Base-by-base conservation (phyloP, 1,140 invertebrate species). In the Papilio aristodemus region DNA sequence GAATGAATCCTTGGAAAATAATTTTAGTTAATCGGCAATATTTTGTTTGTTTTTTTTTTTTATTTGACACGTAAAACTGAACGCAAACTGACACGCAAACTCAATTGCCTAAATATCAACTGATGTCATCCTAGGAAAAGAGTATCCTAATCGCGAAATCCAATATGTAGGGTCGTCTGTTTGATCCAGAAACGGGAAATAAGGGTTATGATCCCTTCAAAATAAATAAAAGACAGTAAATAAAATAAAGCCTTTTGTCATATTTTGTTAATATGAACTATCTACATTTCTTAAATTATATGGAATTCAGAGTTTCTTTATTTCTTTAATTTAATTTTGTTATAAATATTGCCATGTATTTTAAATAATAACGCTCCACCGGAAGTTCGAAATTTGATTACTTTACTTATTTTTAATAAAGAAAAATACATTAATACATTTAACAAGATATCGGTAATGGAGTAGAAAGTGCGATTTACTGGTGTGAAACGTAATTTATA, bases 391-490 rank as follows among this genome's bases (percentile, higher is more conserved):
- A n/a, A n/a, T n/a, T n/a, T n/a, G n/a, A n/a, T 43, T 43, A 14
- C n/a, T 5, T 43, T 43, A 43, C 14, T 17, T 43, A 14, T 43
- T 6, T n/a, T 46, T 17, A 46, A 46, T 9, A 7, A 46, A 46
- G 22, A 22, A 9, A 54, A 54, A 50, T 50, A 22, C 19, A 25
- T 54, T 54, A 22, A 54, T 54, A 17, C 6, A 32, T 32, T 54
- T 54, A 50, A 54, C 19, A 54, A 54, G 43, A 8, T 46, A 50
- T 50, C 43, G 19, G 46, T 54, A 54, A 54, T 54, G 46, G 46
- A 54, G 46, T 54, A 19, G 46, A 54, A 54, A 54, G 46, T 54
- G 19, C 9, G 19, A 54, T 22, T 54, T 54, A 54, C 19, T 54
- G 19, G 10, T 22, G 8, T 4, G 43, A 22, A 11, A 3, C 10